Percentiles rank a stretch among this genome's conserved stretches.
Evolutionary conservation across 2,888 invertebrate genomes (phyloP).

Genomic region (Omphaloscelis lunosa): DNA sequence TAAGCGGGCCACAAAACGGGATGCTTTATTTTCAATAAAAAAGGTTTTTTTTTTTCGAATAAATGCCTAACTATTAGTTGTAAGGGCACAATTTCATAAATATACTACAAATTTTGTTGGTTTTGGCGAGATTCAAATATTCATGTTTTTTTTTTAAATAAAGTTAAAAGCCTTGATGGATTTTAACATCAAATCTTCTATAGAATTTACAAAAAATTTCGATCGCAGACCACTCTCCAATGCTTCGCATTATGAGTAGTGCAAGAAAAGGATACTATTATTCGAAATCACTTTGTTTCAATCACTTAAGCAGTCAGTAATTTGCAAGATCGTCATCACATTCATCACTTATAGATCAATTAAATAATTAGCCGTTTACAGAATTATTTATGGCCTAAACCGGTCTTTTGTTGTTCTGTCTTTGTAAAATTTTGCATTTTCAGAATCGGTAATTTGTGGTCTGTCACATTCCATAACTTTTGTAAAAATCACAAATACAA

Average conservation of each 20-base stretch:
- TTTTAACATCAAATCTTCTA: conserved; percentile 18
- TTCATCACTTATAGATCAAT: neutral
- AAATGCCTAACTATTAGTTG: neutral
- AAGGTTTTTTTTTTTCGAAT: neutral
- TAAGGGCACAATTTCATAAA: neutral
- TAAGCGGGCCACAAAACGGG: neutral
- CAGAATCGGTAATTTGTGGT: conserved; percentile 10
- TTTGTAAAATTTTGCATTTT: conserved; percentile 13
- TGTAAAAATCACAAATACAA: conserved; percentile 57
- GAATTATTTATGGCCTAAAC: neutral
- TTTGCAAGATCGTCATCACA: conserved; percentile 5
- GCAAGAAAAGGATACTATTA: neutral
- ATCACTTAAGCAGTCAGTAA: conserved; percentile 1
- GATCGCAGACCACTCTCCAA: too few species aligned
- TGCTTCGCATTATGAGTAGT: too few species aligned
- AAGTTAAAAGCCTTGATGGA: conserved; percentile 1
- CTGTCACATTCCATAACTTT: conserved; percentile 1
- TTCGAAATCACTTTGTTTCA: conserved; percentile 21
- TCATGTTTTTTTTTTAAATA: too few species aligned
- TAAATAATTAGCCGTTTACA: neutral
- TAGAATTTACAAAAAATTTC: neutral
- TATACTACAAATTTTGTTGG: neutral
- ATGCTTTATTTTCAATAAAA: neutral
- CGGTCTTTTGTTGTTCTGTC: neutral
- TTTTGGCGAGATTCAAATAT: neutral